These are phyloP conservation scores for Microtus montanus DNA, from an alignment of 2,113 vertebrate species.

Conservation along the genomic window DNA sequence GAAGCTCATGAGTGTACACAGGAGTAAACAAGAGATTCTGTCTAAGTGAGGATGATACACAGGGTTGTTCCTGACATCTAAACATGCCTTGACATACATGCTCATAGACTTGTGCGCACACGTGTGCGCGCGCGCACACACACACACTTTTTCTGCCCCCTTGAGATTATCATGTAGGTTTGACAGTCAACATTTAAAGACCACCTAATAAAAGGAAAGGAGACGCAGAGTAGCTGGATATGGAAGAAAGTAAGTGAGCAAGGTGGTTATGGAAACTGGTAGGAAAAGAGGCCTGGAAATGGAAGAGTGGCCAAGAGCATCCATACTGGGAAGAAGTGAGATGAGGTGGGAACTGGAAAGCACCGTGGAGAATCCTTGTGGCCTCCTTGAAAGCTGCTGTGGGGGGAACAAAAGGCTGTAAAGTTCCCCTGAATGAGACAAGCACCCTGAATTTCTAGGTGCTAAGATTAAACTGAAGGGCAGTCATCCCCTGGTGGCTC, in stretches of 20 bases:
- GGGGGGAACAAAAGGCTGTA: no score
- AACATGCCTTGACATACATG: neutral
- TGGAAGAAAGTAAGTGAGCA: neutral
- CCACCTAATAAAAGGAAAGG: neutral
- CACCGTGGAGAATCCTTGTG: neutral
- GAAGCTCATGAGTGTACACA: neutral
- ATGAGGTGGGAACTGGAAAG: neutral
- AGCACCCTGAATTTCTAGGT: neutral
- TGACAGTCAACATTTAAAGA: neutral
- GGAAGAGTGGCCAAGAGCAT: neutral
- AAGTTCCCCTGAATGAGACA: neutral
- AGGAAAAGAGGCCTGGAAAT: neutral
- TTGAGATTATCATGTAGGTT: neutral
- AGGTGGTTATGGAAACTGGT: accelerated
- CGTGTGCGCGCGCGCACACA: neutral
- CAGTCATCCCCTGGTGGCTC: no score
- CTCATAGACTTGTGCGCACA: neutral
- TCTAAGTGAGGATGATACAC: no score
- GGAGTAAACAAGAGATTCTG: neutral
- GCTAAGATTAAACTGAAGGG: neutral
- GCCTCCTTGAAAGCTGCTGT: neutral
- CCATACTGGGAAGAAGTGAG: neutral
- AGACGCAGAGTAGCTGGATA: neutral
- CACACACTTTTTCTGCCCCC: neutral
- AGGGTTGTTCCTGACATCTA: neutral